phyloP scores from a whole-genome alignment of 2,888 invertebrate genomes.

The Antheraea assamensis region DNA sequence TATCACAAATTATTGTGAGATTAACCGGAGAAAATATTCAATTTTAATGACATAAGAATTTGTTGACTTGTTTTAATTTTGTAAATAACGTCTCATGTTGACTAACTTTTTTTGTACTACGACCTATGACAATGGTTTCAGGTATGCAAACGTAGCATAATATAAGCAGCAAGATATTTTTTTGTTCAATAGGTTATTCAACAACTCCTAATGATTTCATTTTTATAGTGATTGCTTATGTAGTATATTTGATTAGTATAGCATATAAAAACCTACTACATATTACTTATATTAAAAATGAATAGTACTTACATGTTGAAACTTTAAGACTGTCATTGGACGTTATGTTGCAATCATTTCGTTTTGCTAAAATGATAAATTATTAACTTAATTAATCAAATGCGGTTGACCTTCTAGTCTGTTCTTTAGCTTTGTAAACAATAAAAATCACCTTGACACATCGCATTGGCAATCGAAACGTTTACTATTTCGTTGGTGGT shows the following conservation, averaged over 20 bases:
- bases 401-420: constrained; percentile 18
- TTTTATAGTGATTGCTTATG: too few species aligned
- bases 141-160: too few species aligned
- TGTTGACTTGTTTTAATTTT: not conserved
- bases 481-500: constrained; percentile 36
- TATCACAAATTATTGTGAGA: not conserved
- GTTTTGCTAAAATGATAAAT: not conserved
- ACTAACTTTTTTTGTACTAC: too few species aligned
- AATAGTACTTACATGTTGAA: not conserved
- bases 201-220: too few species aligned
- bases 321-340: not conserved
- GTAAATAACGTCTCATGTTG: too few species aligned
- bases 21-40: too few species aligned
- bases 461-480: constrained; percentile 35
- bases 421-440: constrained; percentile 30
- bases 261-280: too few species aligned
- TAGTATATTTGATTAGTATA: too few species aligned
- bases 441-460: constrained; percentile 39
- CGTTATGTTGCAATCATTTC: not conserved
- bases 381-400: constrained; percentile 6
- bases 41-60: not conserved
- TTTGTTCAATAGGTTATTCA: too few species aligned
- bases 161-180: too few species aligned
- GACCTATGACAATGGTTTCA: too few species aligned
- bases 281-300: not conserved